Evolutionary conservation across 2,888 invertebrate genomes (phyloP).

Genomic region (Stictocephala bisonia): DNA sequence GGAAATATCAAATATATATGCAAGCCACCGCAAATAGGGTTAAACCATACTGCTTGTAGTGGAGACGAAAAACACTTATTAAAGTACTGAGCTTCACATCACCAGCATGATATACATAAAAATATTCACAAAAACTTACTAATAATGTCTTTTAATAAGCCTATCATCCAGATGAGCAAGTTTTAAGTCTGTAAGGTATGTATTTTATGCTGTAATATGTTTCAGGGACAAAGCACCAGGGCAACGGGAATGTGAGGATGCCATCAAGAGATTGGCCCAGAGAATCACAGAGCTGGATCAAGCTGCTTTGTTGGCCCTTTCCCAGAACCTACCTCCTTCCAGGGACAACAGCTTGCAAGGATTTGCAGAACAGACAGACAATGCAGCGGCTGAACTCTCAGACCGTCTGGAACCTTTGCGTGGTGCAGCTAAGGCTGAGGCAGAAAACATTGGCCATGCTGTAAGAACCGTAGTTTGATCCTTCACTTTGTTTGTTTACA

Average conservation of each 20-base stretch:
- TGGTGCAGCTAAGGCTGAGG: slow-evolving; percentile 87
- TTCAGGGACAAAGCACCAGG: slow-evolving; percentile 93
- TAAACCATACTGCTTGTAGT: too few species aligned
- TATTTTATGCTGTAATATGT: too few species aligned
- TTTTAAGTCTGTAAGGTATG: too few species aligned
- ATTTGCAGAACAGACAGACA: slow-evolving; percentile 82
- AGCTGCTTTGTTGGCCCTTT: slow-evolving; percentile 88
- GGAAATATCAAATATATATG: too few species aligned
- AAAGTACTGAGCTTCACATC: too few species aligned
- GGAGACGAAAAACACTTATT: too few species aligned
- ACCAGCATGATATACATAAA: too few species aligned
- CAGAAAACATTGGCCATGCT: slow-evolving; percentile 92
- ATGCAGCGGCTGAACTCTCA: slow-evolving; percentile 81
- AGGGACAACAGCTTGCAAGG: slow-evolving; percentile 79
- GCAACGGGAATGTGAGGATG: slow-evolving; percentile 90
- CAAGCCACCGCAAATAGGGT: too few species aligned
- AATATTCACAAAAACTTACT: too few species aligned
- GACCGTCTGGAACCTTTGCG: slow-evolving; percentile 89
- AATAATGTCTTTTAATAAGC: too few species aligned
- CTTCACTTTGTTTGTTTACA: slow-evolving; percentile 7
- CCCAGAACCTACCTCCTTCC: slow-evolving; percentile 77
- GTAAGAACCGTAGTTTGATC: slow-evolving; percentile 68
- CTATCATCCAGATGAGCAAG: too few species aligned
- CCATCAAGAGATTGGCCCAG: slow-evolving; percentile 79
- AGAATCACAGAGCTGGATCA: slow-evolving; percentile 87